Base-by-base conservation (phyloP, 2,888 invertebrate species). In the Drosophila villosipedis region DNA sequence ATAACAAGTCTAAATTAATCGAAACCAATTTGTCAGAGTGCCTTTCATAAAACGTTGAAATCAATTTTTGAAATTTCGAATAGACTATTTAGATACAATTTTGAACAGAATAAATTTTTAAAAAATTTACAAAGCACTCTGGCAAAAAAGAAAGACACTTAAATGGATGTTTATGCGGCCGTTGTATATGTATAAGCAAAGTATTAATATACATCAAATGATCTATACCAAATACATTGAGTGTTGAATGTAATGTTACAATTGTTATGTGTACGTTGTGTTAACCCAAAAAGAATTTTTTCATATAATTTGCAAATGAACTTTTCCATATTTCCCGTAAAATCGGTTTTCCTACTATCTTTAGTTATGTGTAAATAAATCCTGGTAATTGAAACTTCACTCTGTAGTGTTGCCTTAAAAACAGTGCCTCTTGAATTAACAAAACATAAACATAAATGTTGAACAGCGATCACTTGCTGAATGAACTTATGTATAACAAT, bases 391-490 rank as follows among this genome's bases (percentile, higher is more conserved):
- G 67, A 73, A 92, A 92, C 93, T 94, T 95, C 96, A 96, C 95
- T 96, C 91, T 93, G 96, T 96, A 96, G 96, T 90, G 91, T 94
- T 96, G 96, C 96, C 96, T 96, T 96, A 96, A 95, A 96, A 95
- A 96, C 96, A 96, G 96, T 96, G 96, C 96, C 96, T 96, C 95
- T 92, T 92, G 82, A 82, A 84, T 37, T 68, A 67, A 76, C 47
- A 79, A 75, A 73, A 76, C 50, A 59, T 66, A 68, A 63, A 67
- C 19, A 30, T 61, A 59, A 71, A 62, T 82, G 78, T 71, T 78
- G 47, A 72, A 73, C 67, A 75, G 78, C 71, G 73, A 74, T 72
- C 53, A 68, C 50, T 70, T 84, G 85, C 76, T 76, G 76, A 76
- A 84, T 60, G 30, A 30, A 84, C 72, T 58, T 52, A 61, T 76